Conservation (phyloP, 2,113 vertebrate species). For the Theristicus caerulescens region DNA sequence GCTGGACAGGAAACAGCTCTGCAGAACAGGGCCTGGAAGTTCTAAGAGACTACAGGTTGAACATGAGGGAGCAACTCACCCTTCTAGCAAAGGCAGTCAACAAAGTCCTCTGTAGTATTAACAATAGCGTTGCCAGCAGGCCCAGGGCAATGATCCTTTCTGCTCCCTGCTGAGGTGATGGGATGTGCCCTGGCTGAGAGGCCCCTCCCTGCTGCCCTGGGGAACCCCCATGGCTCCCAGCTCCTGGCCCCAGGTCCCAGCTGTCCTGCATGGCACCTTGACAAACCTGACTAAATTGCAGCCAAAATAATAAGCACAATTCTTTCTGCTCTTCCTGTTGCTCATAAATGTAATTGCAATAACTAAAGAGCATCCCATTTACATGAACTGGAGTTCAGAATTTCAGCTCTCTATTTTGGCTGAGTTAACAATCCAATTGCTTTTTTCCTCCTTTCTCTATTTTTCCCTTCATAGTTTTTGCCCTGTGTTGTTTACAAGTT, state of each 20-base stretch:
- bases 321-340: not conserved
- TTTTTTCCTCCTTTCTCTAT: not conserved
- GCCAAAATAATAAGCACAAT: not conserved
- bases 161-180: not conserved
- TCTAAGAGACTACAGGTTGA: not conserved
- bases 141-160: not conserved
- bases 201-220: not conserved
- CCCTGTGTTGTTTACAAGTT: not conserved
- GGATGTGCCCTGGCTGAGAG: accelerated
- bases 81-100: not conserved
- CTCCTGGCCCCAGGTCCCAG: not conserved
- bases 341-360: not conserved
- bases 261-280: not conserved
- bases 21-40: not conserved
- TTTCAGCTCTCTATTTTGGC: not conserved
- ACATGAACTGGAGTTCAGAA: not conserved
- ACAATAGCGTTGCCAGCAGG: not conserved
- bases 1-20: not conserved
- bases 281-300: not conserved
- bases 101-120: not conserved
- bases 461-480: not conserved
- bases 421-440: not conserved
- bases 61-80: not conserved
- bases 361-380: not conserved
- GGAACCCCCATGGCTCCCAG: not conserved